phyloP scores from a whole-genome alignment of 2,888 invertebrate species.

The Melikaiella ostensackeni region DNA sequence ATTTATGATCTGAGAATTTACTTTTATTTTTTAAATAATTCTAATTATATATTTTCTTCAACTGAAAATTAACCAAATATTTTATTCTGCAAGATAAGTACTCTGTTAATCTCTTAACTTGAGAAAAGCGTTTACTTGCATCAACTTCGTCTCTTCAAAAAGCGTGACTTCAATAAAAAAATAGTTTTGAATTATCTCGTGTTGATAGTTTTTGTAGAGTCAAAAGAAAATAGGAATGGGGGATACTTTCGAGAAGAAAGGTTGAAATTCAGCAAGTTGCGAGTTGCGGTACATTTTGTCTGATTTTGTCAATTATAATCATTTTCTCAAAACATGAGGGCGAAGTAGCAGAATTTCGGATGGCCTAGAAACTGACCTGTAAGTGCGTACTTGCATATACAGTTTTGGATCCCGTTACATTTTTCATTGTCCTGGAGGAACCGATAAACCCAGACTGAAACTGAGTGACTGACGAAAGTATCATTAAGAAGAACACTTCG shows the following conservation, averaged over 20 bases:
- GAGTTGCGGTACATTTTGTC: background rate
- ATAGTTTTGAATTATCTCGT: constrained; percentile 16
- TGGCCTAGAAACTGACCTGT: constrained; percentile 50
- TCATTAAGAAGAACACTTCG: background rate
- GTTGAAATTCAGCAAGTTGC: background rate
- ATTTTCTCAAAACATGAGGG: constrained; percentile 24
- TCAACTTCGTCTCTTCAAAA: constrained; percentile 5
- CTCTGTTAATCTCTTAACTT: background rate
- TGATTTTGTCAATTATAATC: constrained; percentile 1
- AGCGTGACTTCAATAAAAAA: constrained; percentile 29
- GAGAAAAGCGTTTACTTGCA: background rate
- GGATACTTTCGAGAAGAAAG: constrained; percentile 18
- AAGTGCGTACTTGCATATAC: constrained; percentile 41
- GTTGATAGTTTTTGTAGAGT: background rate
- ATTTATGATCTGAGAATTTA: background rate
- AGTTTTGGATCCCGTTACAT: constrained; percentile 45
- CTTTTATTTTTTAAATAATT: background rate
- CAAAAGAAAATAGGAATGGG: constrained; percentile 10
- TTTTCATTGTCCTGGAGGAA: constrained; percentile 44
- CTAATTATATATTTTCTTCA: no score
- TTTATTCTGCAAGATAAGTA: background rate
- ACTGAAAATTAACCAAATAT: no score
- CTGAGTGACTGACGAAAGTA: constrained; percentile 4
- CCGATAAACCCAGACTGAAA: constrained; percentile 24
- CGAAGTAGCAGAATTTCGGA: constrained; percentile 35